phyloP scores from a whole-genome alignment of 2,113 vertebrate species.

The Elephas maximus region DNA sequence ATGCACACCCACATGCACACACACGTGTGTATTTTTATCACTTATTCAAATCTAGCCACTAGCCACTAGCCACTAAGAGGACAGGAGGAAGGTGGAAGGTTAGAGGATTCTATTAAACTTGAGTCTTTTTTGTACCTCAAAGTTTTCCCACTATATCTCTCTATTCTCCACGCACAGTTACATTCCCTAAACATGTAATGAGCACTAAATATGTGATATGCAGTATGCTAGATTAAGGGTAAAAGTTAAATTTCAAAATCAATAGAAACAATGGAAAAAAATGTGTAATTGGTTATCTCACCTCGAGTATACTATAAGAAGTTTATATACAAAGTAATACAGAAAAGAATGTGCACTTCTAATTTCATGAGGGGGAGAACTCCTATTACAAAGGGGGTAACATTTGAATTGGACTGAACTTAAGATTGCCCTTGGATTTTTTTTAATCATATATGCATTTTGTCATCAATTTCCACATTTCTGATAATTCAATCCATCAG shows the following conservation, averaged over 20 bases:
- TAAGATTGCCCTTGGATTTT: neutral
- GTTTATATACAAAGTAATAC: neutral
- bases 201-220: neutral
- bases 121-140: neutral
- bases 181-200: neutral
- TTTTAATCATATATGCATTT: neutral
- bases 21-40: neutral
- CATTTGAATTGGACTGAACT: neutral
- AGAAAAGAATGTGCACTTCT: conserved; percentile 12
- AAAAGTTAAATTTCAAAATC: neutral
- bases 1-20: no score
- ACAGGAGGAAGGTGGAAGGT: neutral
- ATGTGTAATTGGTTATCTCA: neutral
- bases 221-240: neutral
- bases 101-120: neutral
- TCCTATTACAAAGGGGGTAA: neutral
- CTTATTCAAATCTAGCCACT: neutral
- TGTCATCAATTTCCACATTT: neutral
- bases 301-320: neutral
- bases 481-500: neutral
- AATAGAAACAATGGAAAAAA: neutral
- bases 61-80: neutral
- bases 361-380: neutral
- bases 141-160: neutral
- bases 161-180: neutral